A percentile compares a stretch with the other conserved stretches of the same genome.
phyloP scores from a whole-genome alignment of 2,888 invertebrate species.

The Apamea anceps region DNA sequence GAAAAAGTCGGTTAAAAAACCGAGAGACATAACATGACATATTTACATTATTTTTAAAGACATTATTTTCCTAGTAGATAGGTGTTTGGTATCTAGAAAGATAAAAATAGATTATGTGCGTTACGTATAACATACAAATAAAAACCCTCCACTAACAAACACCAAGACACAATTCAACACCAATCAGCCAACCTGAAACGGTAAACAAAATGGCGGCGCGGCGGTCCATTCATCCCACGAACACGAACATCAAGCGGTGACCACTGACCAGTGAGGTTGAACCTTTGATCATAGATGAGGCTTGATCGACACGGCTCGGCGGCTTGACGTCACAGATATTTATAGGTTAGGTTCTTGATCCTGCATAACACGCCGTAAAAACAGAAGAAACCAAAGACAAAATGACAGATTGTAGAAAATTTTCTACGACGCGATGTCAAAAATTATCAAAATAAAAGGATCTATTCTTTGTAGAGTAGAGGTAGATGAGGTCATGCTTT shows the following conservation, averaged over 20 bases:
- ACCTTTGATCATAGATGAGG: conserved; percentile 67
- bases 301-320: conserved; percentile 66
- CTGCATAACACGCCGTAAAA: not conserved
- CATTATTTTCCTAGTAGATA: too few species aligned
- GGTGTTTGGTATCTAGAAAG: not conserved
- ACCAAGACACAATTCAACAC: not conserved
- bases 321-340: conserved; percentile 52
- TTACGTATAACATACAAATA: not conserved
- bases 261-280: conserved; percentile 36
- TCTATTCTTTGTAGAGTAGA: not conserved
- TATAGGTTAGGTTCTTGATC: conserved; percentile 35
- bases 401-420: not conserved
- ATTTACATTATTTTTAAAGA: not conserved
- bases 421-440: not conserved
- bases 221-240: conserved; percentile 30
- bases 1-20: too few species aligned
- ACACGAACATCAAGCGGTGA: conserved; percentile 38
- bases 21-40: not conserved
- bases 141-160: not conserved
- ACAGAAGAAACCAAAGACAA: not conserved
- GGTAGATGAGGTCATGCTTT: not conserved
- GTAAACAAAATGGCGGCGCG: conserved; percentile 44
- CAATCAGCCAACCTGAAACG: conserved; percentile 21
- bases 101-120: not conserved
- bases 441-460: not conserved